Evolutionary conservation across 2,888 invertebrate genomes (phyloP).

Genomic region (Temnothorax rugatulus): DNA sequence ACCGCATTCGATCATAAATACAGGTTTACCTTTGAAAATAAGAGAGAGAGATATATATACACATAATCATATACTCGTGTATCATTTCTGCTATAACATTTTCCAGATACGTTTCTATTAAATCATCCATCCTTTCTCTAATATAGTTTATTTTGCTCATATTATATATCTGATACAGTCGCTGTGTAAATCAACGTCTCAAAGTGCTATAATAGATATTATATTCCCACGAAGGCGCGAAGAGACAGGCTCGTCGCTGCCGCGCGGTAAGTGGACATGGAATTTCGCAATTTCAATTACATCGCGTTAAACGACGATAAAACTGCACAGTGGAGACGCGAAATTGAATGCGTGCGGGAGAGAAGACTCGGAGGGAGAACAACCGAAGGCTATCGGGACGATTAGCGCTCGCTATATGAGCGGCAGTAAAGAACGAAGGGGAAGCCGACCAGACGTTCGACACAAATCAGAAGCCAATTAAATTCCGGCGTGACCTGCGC

Average conservation of each 20-base stretch:
- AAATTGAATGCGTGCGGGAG: conserved; percentile 23
- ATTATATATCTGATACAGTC: not conserved
- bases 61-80: not conserved
- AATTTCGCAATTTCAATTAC: conserved; percentile 51
- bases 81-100: not conserved
- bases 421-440: conserved; percentile 47
- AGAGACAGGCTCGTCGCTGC: conserved; percentile 35
- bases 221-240: conserved; percentile 43
- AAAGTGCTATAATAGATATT: conserved; percentile 10
- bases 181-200: conserved; percentile 26
- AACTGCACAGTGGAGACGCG: conserved; percentile 19
- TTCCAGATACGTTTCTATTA: not conserved
- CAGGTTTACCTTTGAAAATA: not conserved
- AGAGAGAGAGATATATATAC: not conserved
- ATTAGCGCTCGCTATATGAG: conserved; percentile 22
- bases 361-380: conserved; percentile 42
- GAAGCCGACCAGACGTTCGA: conserved; percentile 37
- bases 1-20: not conserved
- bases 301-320: conserved; percentile 46
- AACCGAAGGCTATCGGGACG: conserved; percentile 59
- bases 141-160: conserved; percentile 22
- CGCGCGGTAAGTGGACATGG: conserved; percentile 43
- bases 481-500: conserved; percentile 54
- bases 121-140: conserved; percentile 19
- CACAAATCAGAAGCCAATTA: conserved; percentile 63